phyloP scores from a whole-genome alignment of 2,797 vertebrate genomes.

The Peromyscus nudipes region DNA sequence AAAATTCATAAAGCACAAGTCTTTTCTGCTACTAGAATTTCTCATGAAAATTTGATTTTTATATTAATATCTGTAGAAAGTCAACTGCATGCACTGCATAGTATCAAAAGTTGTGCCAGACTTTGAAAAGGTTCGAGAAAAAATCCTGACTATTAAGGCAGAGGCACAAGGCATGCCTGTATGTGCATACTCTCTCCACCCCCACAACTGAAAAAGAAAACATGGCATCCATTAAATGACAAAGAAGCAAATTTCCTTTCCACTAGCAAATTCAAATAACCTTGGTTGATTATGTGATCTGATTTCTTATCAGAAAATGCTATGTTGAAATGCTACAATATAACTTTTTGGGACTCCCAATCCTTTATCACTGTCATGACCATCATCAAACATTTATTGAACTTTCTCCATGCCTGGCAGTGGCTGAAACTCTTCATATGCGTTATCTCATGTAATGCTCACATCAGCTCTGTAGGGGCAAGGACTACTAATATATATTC shows the following conservation, averaged over 20 bases:
- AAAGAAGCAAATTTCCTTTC: constrained; percentile 65
- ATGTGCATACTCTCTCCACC: not conserved
- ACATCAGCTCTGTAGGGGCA: constrained; percentile 20
- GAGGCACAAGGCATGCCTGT: not conserved
- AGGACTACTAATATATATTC: constrained; percentile 59
- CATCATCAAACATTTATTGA: constrained; percentile 61
- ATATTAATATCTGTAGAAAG: constrained; percentile 60
- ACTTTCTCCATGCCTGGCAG: constrained; percentile 29
- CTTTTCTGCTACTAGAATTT: constrained; percentile 53
- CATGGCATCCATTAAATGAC: constrained; percentile 51
- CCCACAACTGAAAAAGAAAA: constrained; percentile 37
- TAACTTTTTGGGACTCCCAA: constrained; percentile 61
- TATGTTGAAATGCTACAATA: constrained; percentile 43
- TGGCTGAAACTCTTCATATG: constrained; percentile 60
- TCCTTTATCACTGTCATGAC: constrained; percentile 50
- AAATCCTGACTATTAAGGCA: constrained; percentile 38
- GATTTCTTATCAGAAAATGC: constrained; percentile 68
- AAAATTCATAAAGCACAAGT: constrained; percentile 32
- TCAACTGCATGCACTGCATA: not conserved
- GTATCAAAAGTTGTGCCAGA: constrained; percentile 26
- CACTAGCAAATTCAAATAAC: constrained; percentile 70
- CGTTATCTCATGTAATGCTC: constrained; percentile 12
- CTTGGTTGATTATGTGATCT: constrained; percentile 57
- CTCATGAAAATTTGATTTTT: constrained; percentile 45
- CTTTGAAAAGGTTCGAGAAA: constrained; percentile 42